Base-by-base conservation (phyloP, 2,888 invertebrate genomes). In the Therioaphis trifolii region DNA sequence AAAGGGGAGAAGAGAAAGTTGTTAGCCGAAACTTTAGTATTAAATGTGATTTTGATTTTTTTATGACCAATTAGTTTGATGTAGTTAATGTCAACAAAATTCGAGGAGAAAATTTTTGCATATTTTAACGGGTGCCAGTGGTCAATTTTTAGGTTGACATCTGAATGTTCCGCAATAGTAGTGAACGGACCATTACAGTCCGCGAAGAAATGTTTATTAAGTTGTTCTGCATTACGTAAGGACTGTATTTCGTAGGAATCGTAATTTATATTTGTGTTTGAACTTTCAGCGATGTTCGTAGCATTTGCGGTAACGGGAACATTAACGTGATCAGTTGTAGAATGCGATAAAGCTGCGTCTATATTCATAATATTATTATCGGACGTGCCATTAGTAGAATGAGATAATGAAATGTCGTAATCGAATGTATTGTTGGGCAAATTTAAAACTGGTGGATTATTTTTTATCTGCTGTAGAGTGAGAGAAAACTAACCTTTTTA, bases 51-150 rank as follows among this genome's bases (percentile, higher is more conserved):
- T 52, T 52, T 52, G 12, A 52, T 52, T 52, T 14, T 52, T 52
- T 52, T 52, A 18, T 52, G 52, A 43, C 4, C 43, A 43, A 43
- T 43, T 43, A 11, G 43, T 11, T 43, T 43, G 43, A 43, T 43
- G 43, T 43, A n/a, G 21, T 15, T 43, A 4, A 68, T 68, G 40
- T 43, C 68, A n/a, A 2, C 9, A 21, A 68, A 43, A 43, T 40
- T n/a, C n/a, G n/a, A n/a, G n/a, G n/a, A n/a, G n/a, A n/a, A n/a
- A n/a, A n/a, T n/a, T n/a, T n/a, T n/a, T n/a, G n/a, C n/a, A n/a
- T n/a, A n/a, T n/a, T n/a, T 68, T 68, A 68, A 27, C 21, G 68
- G 68, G 14, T 68, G 68, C 43, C 68, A 68, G 21, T 68, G 68
- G 4, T 68, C 43, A 21, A 68, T 43, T 68, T 43, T 27, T 40